Percentiles rank a stretch among this genome's conserved stretches.
phyloP scores from a whole-genome alignment of 1,140 invertebrate genomes.

The Marisa cornuarietis region DNA sequence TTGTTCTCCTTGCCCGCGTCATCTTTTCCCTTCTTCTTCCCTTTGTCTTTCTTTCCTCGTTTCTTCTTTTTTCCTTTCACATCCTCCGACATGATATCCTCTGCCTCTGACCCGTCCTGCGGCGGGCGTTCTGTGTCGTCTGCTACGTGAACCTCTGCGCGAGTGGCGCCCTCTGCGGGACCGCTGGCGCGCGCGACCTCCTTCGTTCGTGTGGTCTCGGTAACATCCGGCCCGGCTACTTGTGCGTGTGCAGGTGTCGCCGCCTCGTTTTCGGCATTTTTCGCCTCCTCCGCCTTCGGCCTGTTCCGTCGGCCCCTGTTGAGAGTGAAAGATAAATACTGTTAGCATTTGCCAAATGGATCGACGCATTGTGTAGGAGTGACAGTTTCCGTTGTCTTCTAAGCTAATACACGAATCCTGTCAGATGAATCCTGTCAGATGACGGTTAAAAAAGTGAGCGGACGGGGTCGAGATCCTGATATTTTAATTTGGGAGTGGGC shows the following conservation, averaged over 20 bases:
- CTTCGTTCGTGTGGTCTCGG: constrained; percentile 7
- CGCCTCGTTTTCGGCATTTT: not conserved
- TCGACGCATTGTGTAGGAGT: not conserved
- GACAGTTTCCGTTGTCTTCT: not conserved
- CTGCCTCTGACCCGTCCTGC: not conserved
- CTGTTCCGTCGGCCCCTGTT: constrained; percentile 16
- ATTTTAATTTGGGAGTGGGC: not conserved
- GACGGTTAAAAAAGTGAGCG: not conserved
- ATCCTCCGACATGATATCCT: constrained; percentile 11
- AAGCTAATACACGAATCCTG: not conserved
- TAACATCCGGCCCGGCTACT: constrained; percentile 10
- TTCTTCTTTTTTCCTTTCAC: constrained; percentile 17
- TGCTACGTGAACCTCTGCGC: constrained; percentile 8
- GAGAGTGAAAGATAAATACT: not conserved
- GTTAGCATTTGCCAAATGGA: not conserved
- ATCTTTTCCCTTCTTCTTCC: constrained; percentile 17
- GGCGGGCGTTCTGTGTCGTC: not conserved
- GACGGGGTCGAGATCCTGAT: not conserved
- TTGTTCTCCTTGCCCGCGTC: not conserved
- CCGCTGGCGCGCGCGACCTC: not conserved
- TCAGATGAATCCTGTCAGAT: not conserved
- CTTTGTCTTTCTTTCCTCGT: constrained; percentile 12
- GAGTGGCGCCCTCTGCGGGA: not conserved
- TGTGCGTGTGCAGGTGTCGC: too few species aligned
- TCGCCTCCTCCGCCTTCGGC: not conserved